These are phyloP conservation scores for Ibidorhyncha struthersii DNA, from an alignment of 2,113 vertebrate species.

Conservation along the genomic window DNA sequence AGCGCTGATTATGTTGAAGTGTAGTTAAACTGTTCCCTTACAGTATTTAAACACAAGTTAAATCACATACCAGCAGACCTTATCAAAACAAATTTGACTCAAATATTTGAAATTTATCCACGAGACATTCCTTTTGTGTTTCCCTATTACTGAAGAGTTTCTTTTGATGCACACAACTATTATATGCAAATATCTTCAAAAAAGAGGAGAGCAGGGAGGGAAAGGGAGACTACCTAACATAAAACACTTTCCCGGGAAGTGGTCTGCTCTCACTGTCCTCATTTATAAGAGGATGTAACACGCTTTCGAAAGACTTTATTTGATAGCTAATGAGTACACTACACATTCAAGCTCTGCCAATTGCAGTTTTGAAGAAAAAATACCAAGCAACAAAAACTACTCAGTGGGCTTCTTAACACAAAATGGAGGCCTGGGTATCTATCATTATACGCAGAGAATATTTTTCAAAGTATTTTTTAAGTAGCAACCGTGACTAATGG, in stretches of 20 bases:
- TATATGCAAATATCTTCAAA: neutral
- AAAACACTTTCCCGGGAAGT: neutral
- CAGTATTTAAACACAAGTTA: neutral
- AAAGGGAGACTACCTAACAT: neutral
- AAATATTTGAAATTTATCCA: neutral
- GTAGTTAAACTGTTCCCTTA: neutral
- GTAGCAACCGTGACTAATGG: neutral
- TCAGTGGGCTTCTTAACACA: neutral
- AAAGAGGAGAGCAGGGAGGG: too few relatives aligned
- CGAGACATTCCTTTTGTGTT: neutral
- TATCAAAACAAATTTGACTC: neutral
- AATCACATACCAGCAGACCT: neutral
- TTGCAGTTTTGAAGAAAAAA: neutral
- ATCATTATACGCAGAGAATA: neutral
- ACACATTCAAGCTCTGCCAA: neutral
- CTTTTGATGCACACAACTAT: neutral
- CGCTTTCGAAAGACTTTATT: neutral
- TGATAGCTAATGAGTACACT: neutral
- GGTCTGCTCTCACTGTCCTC: neutral
- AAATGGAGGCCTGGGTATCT: neutral
- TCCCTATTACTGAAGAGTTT: neutral
- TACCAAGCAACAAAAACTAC: neutral
- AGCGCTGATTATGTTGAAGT: conserved; percentile 41
- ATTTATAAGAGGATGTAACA: neutral
- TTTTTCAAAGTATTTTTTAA: neutral